Conservation (phyloP, 2,113 vertebrate genomes). For the Butastur rufipennis region DNA sequence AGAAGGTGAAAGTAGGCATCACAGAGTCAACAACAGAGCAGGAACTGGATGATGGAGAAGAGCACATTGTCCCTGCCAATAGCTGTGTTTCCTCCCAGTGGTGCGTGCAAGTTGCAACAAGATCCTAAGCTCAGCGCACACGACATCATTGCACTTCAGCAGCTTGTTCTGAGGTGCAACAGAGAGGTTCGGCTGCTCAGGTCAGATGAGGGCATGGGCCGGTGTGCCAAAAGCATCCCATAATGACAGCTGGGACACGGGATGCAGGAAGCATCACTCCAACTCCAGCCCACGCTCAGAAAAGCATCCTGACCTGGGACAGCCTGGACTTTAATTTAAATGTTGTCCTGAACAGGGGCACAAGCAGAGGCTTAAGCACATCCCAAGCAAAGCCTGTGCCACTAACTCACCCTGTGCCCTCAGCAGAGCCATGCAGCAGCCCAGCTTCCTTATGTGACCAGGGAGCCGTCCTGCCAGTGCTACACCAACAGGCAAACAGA, state of each 20-base stretch:
- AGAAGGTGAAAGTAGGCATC: not conserved
- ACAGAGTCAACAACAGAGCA: not conserved
- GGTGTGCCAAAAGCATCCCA: not conserved
- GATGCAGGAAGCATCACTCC: not conserved
- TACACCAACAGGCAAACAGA: not conserved
- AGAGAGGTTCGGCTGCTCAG: not conserved
- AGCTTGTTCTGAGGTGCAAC: not conserved
- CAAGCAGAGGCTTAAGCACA: not conserved
- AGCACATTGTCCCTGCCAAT: not conserved
- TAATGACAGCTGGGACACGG: not conserved
- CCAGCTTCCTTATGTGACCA: not conserved
- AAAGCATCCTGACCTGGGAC: not conserved
- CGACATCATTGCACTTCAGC: rapidly evolving
- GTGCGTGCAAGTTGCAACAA: not conserved
- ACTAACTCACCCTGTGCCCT: not conserved
- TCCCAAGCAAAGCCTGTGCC: not conserved
- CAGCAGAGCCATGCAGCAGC: not conserved
- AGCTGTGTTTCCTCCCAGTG: not conserved
- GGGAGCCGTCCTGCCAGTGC: not conserved
- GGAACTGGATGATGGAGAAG: not conserved
- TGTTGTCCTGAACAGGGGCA: not conserved
- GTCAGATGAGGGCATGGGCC: not conserved
- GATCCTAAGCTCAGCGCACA: not conserved
- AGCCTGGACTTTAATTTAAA: not conserved
- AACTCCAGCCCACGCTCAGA: not conserved